A percentile compares a stretch with the other conserved stretches of the same genome.
Conservation (phyloP, 2,888 invertebrate genomes). For the Trachelus stipa region DNA sequence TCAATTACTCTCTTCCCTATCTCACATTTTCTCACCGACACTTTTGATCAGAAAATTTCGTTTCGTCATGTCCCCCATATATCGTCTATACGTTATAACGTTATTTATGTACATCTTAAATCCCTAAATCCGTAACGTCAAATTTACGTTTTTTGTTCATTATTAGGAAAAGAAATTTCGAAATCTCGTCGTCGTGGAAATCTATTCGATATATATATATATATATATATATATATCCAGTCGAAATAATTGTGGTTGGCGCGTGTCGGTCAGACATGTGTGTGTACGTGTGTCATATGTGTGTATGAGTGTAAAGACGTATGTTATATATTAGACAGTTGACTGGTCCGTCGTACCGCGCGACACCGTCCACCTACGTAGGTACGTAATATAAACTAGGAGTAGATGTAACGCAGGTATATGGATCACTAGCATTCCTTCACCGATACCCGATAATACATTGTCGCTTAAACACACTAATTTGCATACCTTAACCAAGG, state of each 20-base stretch:
- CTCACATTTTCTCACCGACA: background rate
- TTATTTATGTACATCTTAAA: slow-evolving; percentile 31
- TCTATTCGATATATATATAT: no score
- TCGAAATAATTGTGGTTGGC: background rate
- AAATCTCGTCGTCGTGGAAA: background rate
- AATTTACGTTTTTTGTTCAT: slow-evolving; percentile 17
- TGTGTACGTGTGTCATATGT: background rate
- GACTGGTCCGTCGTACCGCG: background rate
- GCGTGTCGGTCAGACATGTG: background rate
- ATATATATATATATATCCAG: background rate
- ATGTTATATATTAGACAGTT: background rate
- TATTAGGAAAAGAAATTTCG: background rate
- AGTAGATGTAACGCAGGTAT: background rate
- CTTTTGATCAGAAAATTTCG: background rate
- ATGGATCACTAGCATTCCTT: background rate
- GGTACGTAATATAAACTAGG: background rate
- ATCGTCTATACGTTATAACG: slow-evolving; percentile 24
- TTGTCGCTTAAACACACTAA: background rate
- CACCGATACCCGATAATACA: background rate
- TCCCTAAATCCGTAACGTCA: slow-evolving; percentile 25
- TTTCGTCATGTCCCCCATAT: slow-evolving; percentile 10
- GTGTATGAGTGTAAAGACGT: background rate
- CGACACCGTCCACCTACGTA: background rate
- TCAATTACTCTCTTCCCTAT: background rate
- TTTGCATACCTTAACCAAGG: background rate